Evolutionary conservation across 2,113 vertebrate species (phyloP), one percentile per base, ranked within the genome.

Genomic region (Eulemur macaco): DNA sequence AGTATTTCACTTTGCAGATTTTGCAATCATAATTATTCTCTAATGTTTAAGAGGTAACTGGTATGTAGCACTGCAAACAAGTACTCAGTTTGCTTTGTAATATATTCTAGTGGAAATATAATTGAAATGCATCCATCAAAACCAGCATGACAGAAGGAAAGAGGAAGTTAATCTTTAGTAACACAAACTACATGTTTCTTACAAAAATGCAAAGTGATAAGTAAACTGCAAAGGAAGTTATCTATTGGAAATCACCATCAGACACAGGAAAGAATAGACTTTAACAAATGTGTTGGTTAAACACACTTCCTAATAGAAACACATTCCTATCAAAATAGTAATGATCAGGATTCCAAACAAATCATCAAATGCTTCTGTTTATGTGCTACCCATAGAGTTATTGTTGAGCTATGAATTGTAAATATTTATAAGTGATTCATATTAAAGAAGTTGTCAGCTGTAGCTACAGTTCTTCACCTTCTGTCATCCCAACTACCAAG

Each of bases 351-450:
- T 74, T 98, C 87, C 95, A 98, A 98, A 97, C 58, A 98, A 98
- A 98, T 63, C 93, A 93, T 77, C 95, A 97, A 90, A 95, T 97
- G 90, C 88, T 96, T 93, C 97, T 98, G 97, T 98, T 98, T 98
- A 93, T 97, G 95, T 98, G 94, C 95, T 81, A 91, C 92, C 93
- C 88, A 96, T 97, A 90, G 95, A 94, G 86, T 98, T 98, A 98
- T 98, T 97, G 98, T 87, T 95, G 97, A 97, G 94, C 98, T 98
- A 97, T 97, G 97, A 98, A 98, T 97, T 97, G 98, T 99, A 98
- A 98, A 98, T 98, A 99, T 98, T 99, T 98, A 98, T 98, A 98
- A 98, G 98, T 97, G 98, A 95, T 90, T 98, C 97, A 96, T 98
- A 98, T 98, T 98, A 98, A 99, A 98, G 97, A 98, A 98, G 96